Evolutionary conservation across 2,888 invertebrate species (phyloP).

Genomic region (Mimumesa dahlbomi): DNA sequence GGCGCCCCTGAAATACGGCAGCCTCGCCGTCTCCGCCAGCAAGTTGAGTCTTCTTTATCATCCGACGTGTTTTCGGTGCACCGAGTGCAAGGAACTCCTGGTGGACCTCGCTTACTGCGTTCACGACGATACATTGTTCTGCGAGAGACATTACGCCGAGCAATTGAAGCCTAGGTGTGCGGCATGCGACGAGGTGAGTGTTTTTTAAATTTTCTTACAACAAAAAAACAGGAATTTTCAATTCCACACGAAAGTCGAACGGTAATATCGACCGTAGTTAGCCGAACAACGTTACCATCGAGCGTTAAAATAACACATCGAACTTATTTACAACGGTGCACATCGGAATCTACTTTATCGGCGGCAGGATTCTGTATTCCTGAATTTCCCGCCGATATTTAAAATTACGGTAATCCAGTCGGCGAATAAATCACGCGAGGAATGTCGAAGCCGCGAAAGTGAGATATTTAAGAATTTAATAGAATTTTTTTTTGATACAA

Average conservation of each 20-base stretch:
- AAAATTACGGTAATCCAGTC: too few species aligned
- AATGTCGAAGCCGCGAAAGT: too few species aligned
- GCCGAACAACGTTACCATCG: conserved; percentile 31
- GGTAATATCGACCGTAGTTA: conserved; percentile 8
- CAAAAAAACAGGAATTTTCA: too few species aligned
- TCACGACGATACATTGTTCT: conserved; percentile 92
- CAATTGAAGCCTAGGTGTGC: conserved; percentile 96
- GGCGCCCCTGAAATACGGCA: conserved; percentile 89
- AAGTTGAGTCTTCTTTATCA: conserved; percentile 93
- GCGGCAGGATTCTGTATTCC: conserved; percentile 22
- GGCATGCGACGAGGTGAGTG: conserved; percentile 98
- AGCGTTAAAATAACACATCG: conserved; percentile 18
- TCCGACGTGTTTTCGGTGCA: conserved; percentile 95
- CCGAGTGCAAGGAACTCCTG: conserved; percentile 93
- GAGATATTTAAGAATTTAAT: too few species aligned
- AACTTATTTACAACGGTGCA: conserved; percentile 46
- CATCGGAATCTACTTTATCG: conserved; percentile 53
- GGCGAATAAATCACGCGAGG: too few species aligned
- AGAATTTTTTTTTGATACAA: too few species aligned
- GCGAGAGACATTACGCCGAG: conserved; percentile 98
- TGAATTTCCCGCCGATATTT: too few species aligned
- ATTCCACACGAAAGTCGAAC: too few species aligned
- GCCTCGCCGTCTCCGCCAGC: conserved; percentile 92
- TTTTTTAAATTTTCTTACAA: not conserved
- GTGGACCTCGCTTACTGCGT: conserved; percentile 98